A percentile compares a stretch with the other conserved stretches of the same genome.
These are phyloP conservation scores for Lepidotrigona ventralis DNA, from an alignment of 1,140 invertebrate genomes.

Conservation along the genomic window DNA sequence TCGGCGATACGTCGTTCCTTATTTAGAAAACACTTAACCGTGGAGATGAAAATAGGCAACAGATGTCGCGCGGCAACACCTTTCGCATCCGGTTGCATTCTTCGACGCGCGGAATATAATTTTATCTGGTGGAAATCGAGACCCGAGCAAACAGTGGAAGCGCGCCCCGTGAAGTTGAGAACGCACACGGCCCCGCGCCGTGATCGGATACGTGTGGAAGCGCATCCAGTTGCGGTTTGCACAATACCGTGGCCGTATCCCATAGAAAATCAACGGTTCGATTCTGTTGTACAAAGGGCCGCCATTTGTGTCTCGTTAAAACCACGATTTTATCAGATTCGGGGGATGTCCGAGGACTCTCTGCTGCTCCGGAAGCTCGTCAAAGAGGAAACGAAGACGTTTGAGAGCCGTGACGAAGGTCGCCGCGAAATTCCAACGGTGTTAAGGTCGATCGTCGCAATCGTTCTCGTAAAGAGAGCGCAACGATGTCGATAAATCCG, in stretches of 20 bases:
- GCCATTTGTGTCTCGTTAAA: constrained; percentile 61
- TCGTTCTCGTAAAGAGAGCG: neutral
- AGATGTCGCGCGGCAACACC: constrained; percentile 30
- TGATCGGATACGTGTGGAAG: constrained; percentile 39
- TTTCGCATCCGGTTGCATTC: constrained; percentile 25
- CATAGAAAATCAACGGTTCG: constrained; percentile 71
- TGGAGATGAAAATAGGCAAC: constrained; percentile 27
- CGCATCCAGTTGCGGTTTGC: constrained; percentile 61
- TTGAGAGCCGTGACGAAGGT: constrained; percentile 13
- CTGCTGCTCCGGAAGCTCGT: constrained; percentile 28
- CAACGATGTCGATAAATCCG: neutral
- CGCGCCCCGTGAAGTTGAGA: constrained; percentile 45
- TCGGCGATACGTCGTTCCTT: neutral
- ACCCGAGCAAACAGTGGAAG: constrained; percentile 41
- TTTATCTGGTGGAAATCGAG: constrained; percentile 65
- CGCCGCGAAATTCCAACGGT: constrained; percentile 43
- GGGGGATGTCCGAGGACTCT: constrained; percentile 31
- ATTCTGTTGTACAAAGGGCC: constrained; percentile 66
- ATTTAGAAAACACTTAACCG: constrained; percentile 32
- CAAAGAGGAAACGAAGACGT: constrained; percentile 29
- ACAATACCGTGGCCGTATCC: constrained; percentile 63
- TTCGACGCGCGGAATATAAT: constrained; percentile 49
- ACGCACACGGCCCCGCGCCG: constrained; percentile 33
- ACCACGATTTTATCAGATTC: constrained; percentile 67
- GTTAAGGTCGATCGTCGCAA: constrained; percentile 39